These are phyloP conservation scores for Erpornis zantholeuca DNA, from an alignment of 2,113 vertebrate species.

Conservation along the genomic window DNA sequence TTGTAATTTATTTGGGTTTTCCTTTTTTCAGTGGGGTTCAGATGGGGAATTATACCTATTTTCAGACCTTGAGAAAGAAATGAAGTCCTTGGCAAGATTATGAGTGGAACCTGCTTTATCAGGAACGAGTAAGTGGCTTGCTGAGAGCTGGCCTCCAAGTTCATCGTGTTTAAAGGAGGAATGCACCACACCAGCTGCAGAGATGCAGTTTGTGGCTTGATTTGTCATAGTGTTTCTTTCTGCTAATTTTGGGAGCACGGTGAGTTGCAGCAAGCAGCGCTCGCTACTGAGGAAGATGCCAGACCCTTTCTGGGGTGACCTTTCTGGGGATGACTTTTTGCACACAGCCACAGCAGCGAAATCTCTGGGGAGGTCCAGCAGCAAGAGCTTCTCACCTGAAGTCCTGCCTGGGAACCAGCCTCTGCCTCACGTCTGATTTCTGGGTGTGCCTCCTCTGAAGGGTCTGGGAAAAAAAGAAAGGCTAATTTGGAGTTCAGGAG, in stretches of 20 bases:
- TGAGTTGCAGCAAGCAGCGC: neutral
- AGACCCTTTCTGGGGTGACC: neutral
- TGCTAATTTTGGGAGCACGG: neutral
- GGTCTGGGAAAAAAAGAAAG: neutral
- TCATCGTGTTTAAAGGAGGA: neutral
- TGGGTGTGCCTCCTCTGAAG: neutral
- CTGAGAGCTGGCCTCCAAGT: neutral
- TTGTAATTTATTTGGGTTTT: neutral
- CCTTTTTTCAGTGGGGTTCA: neutral
- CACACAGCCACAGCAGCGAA: accelerated
- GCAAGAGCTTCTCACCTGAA: neutral
- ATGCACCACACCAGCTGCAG: neutral
- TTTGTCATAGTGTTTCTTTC: neutral
- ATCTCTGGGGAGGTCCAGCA: neutral
- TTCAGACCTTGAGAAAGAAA: neutral
- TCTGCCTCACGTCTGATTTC: neutral
- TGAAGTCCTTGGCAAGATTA: neutral
- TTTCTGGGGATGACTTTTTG: neutral
- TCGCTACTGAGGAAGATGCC: neutral
- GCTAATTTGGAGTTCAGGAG: neutral
- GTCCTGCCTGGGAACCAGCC: neutral
- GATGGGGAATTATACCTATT: neutral
- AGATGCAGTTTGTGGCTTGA: neutral
- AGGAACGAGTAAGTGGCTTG: neutral
- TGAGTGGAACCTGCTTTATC: neutral